Conservation (phyloP, 2,113 vertebrate genomes). For the Halichoerus grypus region DNA sequence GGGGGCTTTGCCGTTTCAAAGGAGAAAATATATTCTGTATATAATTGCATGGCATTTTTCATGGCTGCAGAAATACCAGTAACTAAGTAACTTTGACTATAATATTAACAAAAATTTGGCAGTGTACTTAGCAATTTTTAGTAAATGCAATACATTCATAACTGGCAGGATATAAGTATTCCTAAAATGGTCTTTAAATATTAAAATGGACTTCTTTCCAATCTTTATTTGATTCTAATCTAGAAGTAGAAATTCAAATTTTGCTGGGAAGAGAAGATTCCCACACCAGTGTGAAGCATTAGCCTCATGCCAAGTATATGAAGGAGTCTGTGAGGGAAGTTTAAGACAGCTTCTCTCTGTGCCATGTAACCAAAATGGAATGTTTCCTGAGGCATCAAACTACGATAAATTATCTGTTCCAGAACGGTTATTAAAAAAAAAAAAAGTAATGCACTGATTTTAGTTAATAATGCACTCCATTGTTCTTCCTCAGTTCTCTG, state of each 20-base stretch:
- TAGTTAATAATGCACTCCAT: not conserved
- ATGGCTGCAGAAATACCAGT: constrained; percentile 16
- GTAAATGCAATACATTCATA: not conserved
- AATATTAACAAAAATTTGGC: constrained; percentile 49
- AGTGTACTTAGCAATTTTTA: not conserved
- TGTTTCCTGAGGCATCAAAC: not conserved
- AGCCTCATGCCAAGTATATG: not conserved
- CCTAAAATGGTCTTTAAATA: constrained; percentile 19
- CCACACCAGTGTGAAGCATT: not conserved
- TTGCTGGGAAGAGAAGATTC: not conserved
- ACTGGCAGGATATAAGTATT: not conserved
- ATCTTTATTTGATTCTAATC: constrained; percentile 25
- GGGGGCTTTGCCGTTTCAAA: constrained; percentile 46
- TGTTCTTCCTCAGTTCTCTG: not conserved
- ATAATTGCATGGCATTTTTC: constrained; percentile 39
- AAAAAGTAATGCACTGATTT: not conserved
- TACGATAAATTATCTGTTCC: not conserved
- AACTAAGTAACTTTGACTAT: constrained; percentile 28
- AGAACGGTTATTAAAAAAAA: not conserved
- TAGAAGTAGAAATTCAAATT: constrained; percentile 10
- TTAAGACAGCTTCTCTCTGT: not conserved
- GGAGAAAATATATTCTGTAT: constrained; percentile 31
- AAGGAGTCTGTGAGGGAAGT: not conserved
- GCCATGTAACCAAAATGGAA: not conserved
- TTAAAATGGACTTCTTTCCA: constrained; percentile 30